phyloP scores from a whole-genome alignment of 53 echinoderm and acorn worm species.

The Holothuria scabra region DNA sequence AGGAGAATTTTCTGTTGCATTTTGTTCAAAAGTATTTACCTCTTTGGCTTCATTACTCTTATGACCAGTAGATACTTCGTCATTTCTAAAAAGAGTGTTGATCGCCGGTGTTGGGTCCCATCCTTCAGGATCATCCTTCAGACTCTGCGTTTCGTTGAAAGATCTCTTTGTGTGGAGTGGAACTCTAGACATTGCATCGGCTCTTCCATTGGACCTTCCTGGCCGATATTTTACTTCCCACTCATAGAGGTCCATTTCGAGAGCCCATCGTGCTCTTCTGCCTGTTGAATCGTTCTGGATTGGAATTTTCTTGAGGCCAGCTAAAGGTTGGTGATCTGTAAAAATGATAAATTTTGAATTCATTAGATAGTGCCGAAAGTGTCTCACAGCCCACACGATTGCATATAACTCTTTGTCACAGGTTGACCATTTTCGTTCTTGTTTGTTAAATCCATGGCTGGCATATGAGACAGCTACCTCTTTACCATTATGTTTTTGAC shows the following conservation, averaged over 20 bases:
- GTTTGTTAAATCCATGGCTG: too few relatives aligned
- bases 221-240: constrained; percentile 63
- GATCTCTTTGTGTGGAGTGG: constrained; percentile 46
- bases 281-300: constrained; percentile 61
- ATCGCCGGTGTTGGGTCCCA: constrained; percentile 8
- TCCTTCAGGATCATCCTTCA: constrained; percentile 5
- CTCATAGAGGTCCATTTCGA: constrained; percentile 68
- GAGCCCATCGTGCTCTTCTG: constrained; percentile 61
- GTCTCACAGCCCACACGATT: constrained; percentile 11
- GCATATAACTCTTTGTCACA: constrained; percentile 38
- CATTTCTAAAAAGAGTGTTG: not conserved
- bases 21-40: too few relatives aligned
- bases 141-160: not conserved
- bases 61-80: not conserved
- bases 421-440: constrained; percentile 37
- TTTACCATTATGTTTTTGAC: too few relatives aligned
- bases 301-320: constrained; percentile 58
- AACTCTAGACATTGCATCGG: too few relatives aligned
- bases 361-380: constrained; percentile 54
- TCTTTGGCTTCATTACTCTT: not conserved
- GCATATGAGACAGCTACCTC: too few relatives aligned
- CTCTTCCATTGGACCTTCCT: constrained; percentile 64
- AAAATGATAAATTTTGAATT: constrained; percentile 48
- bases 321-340: constrained; percentile 73
- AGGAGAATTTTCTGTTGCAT: too few relatives aligned